Conservation (phyloP, 2,888 invertebrate genomes). For the Acleris cristana region DNA sequence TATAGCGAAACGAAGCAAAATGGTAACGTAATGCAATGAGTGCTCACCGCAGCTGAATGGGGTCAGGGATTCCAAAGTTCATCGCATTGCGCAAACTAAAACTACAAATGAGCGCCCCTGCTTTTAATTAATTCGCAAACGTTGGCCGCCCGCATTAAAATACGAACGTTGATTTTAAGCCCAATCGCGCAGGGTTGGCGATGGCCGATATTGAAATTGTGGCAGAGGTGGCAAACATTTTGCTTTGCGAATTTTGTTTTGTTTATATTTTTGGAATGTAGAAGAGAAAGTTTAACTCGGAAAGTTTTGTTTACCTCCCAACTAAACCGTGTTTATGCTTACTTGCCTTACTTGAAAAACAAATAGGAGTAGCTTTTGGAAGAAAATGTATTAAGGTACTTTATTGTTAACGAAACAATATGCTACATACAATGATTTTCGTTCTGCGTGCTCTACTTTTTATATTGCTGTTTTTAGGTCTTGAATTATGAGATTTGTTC, state of each 20-base stretch:
- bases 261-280: background rate
- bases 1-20: constrained; percentile 1
- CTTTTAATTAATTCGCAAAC: constrained; percentile 39
- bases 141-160: constrained; percentile 23
- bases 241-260: background rate
- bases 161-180: constrained; percentile 16
- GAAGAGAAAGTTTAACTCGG: too few relatives aligned
- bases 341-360: too few relatives aligned
- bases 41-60: constrained; percentile 28
- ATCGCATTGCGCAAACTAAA: constrained; percentile 38
- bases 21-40: constrained; percentile 21
- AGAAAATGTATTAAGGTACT: too few relatives aligned
- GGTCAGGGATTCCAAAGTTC: constrained; percentile 35
- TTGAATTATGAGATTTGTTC: too few relatives aligned
- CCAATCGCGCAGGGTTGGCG: constrained; percentile 9
- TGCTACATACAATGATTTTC: too few relatives aligned
- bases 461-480: too few relatives aligned
- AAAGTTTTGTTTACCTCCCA: too few relatives aligned
- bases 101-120: constrained; percentile 37
- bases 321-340: too few relatives aligned
- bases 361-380: too few relatives aligned
- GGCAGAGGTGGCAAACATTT: background rate
- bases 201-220: constrained; percentile 15
- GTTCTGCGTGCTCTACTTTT: too few relatives aligned
- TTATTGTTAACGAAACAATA: too few relatives aligned